Conservation (phyloP, 2,797 vertebrate genomes). For the Limnodromus scolopaceus region DNA sequence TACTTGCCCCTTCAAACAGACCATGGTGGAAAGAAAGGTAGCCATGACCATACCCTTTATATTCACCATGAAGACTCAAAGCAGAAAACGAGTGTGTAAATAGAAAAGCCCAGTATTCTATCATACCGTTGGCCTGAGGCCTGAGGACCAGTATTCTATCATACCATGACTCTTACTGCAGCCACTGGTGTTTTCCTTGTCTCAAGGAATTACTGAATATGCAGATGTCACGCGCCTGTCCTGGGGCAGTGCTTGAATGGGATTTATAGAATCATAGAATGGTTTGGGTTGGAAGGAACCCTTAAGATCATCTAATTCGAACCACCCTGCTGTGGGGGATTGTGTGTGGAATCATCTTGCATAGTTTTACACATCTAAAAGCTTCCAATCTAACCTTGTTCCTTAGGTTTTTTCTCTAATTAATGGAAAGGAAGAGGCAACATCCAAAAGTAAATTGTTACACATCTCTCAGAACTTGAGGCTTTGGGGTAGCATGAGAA, state of each 20-base stretch:
- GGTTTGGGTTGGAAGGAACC: neutral
- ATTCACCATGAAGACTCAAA: neutral
- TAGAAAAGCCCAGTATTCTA: neutral
- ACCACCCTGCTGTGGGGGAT: rapidly evolving
- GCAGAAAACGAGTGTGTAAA: neutral
- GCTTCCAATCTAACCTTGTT: neutral
- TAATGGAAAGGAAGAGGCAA: neutral
- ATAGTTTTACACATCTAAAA: neutral
- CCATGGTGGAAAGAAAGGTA: neutral
- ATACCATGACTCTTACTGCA: neutral
- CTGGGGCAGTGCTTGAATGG: neutral
- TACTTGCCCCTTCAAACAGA: neutral
- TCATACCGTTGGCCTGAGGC: neutral
- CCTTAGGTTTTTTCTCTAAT: neutral
- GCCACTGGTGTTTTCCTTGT: neutral
- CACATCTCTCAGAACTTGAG: neutral
- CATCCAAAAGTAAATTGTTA: neutral
- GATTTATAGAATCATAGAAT: neutral
- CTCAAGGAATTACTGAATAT: neutral
- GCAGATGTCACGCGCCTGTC: neutral
- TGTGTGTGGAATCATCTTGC: neutral
- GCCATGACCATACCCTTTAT: neutral
- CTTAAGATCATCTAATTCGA: neutral
- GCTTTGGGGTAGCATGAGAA: neutral
- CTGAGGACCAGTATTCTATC: too few relatives aligned